Percentiles rank a stretch among this genome's conserved stretches.
Evolutionary conservation across 2,888 invertebrate genomes (phyloP).

Genomic region (Clanis bilineata): DNA sequence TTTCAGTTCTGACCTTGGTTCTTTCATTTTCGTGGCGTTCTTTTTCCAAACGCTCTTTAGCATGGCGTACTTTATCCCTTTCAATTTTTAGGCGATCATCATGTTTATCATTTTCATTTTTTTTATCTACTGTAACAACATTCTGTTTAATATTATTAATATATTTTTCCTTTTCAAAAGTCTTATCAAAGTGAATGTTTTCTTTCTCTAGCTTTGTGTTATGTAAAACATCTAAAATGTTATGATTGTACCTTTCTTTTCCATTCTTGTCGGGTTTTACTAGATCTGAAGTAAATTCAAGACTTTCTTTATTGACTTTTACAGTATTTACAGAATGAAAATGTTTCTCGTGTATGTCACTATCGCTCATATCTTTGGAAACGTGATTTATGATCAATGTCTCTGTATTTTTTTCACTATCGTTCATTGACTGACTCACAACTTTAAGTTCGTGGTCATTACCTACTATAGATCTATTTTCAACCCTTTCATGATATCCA

Average conservation of each 20-base stretch:
- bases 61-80: constrained; percentile 60
- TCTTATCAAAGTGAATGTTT: constrained; percentile 69
- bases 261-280: constrained; percentile 52
- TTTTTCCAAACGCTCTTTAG: constrained; percentile 62
- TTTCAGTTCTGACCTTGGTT: constrained; percentile 10
- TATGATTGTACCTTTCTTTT: constrained; percentile 51
- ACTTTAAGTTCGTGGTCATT: constrained; percentile 27
- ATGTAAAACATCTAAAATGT: constrained; percentile 41
- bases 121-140: constrained; percentile 43
- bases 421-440: constrained; percentile 19
- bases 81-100: constrained; percentile 67
- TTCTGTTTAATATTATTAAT: constrained; percentile 37
- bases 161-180: constrained; percentile 60
- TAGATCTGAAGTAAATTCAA: constrained; percentile 41
- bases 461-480: constrained; percentile 41
- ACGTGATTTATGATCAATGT: constrained; percentile 44
- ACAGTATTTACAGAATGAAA: constrained; percentile 48
- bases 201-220: constrained; percentile 66
- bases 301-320: constrained; percentile 48
- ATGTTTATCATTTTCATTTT: constrained; percentile 61
- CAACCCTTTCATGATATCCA: constrained; percentile 46
- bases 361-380: constrained; percentile 53
- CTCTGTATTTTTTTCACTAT: constrained; percentile 44
- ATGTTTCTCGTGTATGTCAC: constrained; percentile 50
- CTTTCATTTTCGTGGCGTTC: constrained; percentile 60